Evolutionary conservation across 2,888 invertebrate species (phyloP).

Genomic region (Deladenus siricidicola): DNA sequence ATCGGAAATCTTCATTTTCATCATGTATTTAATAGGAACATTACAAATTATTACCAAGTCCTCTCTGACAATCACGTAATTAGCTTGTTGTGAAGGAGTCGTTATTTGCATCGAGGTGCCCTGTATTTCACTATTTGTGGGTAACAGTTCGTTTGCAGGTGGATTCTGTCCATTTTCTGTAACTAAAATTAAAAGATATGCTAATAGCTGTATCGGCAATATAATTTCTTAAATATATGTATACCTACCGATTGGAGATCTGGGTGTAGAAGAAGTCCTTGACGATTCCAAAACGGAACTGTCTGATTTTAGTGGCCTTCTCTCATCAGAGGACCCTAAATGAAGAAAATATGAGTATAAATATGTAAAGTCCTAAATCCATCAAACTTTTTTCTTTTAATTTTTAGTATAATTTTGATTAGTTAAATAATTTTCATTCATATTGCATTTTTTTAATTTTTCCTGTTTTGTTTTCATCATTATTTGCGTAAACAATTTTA

Average conservation of each 20-base stretch:
- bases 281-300: background rate
- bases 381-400: background rate
- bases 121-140: background rate
- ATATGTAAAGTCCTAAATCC: background rate
- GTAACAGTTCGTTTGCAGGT: no score
- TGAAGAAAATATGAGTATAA: background rate
- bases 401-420: no score
- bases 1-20: background rate
- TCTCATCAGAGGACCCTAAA: constrained; percentile 2
- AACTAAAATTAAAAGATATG: no score
- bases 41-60: background rate
- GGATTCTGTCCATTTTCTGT: no score
- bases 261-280: constrained; percentile 1
- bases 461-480: no score
- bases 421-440: no score
- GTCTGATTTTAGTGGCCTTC: background rate
- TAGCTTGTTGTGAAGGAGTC: background rate
- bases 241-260: background rate
- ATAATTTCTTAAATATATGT: no score
- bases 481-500: no score
- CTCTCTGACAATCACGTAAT: background rate
- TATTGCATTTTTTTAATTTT: no score
- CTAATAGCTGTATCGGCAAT: no score
- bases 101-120: background rate
- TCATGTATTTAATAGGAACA: background rate